Percentiles rank a stretch among this genome's conserved stretches.
Conservation (phyloP, 2,113 vertebrate genomes). For the Alethe castanea region DNA sequence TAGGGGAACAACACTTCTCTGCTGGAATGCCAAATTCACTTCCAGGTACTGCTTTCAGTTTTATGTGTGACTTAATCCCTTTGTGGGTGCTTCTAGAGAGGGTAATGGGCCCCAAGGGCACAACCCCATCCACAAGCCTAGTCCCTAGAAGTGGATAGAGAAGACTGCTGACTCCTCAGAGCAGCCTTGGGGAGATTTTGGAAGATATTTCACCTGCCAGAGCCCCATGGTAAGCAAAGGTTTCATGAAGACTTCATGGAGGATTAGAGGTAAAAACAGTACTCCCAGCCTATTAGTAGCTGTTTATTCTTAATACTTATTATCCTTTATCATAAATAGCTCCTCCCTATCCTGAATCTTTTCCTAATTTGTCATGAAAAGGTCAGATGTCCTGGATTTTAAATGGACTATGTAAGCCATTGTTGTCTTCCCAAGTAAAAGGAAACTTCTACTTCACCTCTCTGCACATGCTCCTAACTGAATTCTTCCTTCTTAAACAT, state of each 20-base stretch:
- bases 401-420: fast-evolving
- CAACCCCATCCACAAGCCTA: background rate
- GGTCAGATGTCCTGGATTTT: background rate
- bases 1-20: fast-evolving
- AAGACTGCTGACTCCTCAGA: background rate
- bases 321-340: background rate
- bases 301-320: background rate
- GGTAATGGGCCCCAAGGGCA: background rate
- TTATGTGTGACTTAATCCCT: background rate
- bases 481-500: background rate
- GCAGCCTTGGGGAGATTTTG: background rate
- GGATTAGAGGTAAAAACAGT: background rate
- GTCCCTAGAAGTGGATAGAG: background rate
- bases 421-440: background rate
- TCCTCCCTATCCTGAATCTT: background rate
- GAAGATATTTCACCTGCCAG: background rate
- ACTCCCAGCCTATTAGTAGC: background rate
- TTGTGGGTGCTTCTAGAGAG: background rate
- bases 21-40: background rate
- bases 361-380: background rate
- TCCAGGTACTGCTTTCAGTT: background rate
- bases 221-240: background rate
- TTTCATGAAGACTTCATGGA: background rate
- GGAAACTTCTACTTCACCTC: background rate
- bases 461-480: background rate